phyloP scores from a whole-genome alignment of 2,797 vertebrate species.

The Poecilia picta region DNA sequence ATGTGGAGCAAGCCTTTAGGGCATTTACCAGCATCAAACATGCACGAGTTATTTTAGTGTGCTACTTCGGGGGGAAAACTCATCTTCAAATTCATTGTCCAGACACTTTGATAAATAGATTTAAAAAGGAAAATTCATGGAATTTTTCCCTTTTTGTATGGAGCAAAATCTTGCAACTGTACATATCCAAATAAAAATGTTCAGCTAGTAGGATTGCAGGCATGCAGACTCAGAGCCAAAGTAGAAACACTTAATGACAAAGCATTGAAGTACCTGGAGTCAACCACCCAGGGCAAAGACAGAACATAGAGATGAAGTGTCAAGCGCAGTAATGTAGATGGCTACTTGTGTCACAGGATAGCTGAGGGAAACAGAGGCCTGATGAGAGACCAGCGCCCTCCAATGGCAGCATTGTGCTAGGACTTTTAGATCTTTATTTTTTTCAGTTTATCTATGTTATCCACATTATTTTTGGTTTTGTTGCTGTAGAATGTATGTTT shows the following conservation, averaged over 20 bases:
- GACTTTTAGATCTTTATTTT: background rate
- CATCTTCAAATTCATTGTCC: background rate
- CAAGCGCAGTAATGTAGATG: background rate
- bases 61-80: background rate
- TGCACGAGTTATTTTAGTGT: background rate
- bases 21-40: constrained; percentile 8
- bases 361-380: background rate
- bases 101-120: background rate
- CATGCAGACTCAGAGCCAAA: background rate
- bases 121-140: background rate
- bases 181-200: background rate
- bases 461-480: background rate
- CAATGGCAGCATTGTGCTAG: background rate
- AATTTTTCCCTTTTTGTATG: background rate
- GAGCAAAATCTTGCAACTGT: background rate
- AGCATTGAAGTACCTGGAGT: background rate
- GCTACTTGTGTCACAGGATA: background rate
- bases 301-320: background rate
- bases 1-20: background rate
- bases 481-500: background rate
- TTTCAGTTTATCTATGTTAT: background rate
- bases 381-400: background rate
- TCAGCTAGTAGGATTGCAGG: background rate
- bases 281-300: background rate
- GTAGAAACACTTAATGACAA: background rate